Base-by-base conservation (phyloP, 2,113 vertebrate genomes). In the Alectura lathami region DNA sequence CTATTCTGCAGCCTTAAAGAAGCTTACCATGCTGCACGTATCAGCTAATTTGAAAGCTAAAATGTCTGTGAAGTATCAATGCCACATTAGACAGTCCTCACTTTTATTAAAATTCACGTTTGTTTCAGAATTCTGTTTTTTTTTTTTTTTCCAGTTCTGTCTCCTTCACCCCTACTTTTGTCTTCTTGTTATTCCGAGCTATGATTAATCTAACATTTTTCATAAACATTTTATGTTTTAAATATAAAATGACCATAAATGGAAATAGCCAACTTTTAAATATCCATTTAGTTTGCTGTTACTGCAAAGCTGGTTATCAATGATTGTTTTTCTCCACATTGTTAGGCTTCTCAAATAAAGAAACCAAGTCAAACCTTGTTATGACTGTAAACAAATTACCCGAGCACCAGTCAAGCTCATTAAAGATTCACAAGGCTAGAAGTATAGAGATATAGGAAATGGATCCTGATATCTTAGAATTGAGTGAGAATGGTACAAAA, bases 1-100 rank as follows among this genome's bases (percentile, higher is more conserved):
- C 59, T 95, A 45, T 94, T 96, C 94, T 96, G 40, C 60, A 96
- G 78, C 43, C 68, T 95, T 96, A 36, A 67, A 91, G 90, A 97
- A 95, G 59, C 64, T 42, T 40, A 69, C 24, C 9, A 59, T 86
- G 56, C 40, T 84, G 50, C 77, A 85, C 50, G 26, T 29, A 64
- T 72, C 42, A 59, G 13, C 22, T 93, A 91, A 97, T 96, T 94
- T 91, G 57, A 86, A 94, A 86, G 45, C 42, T 83, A 95, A 97
- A 67, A 92, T 34, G 36, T 70, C 70, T 96, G 68, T 95, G 96
- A 96, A 96, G 21, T 59, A 87, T 78, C 85, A 86, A 72, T 94
- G 69, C 57, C 73, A 86, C 51, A 87, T 93, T 96, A 94, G 57
- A 83, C 14, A 88, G 56, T 83, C 73, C 74, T 69, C 42, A 96